Conservation (phyloP, 35 echinoderm and acorn worm genomes). For the Ptychodera flava region DNA sequence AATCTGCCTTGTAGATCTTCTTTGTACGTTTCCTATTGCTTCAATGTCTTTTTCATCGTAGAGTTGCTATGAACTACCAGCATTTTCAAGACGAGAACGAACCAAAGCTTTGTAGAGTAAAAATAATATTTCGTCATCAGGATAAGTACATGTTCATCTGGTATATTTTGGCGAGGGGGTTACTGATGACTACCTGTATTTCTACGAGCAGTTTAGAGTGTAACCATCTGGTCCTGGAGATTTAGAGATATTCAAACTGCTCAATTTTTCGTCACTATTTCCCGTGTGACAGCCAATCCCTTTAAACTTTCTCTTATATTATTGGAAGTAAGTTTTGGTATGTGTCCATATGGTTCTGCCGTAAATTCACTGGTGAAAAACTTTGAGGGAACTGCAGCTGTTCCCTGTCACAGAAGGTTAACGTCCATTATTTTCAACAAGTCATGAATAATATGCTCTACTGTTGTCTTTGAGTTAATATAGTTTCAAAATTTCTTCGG, state of each 20-base stretch:
- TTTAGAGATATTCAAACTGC: background rate
- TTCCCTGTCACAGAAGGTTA: background rate
- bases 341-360: background rate
- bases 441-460: background rate
- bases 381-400: background rate
- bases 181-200: too few relatives aligned
- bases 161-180: too few relatives aligned
- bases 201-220: too few relatives aligned
- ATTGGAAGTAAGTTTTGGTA: background rate
- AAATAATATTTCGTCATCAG: too few relatives aligned
- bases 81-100: too few relatives aligned
- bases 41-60: too few relatives aligned
- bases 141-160: too few relatives aligned
- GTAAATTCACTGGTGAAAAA: background rate
- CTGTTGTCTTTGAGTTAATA: background rate
- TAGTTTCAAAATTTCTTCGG: background rate
- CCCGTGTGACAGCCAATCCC: background rate
- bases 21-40: too few relatives aligned
- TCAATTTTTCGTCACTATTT: background rate
- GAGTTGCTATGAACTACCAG: too few relatives aligned
- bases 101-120: too few relatives aligned
- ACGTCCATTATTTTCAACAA: background rate
- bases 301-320: background rate
- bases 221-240: background rate
- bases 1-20: too few relatives aligned